Conservation (phyloP, 2,888 invertebrate species). For the Palloptera scutellata region DNA sequence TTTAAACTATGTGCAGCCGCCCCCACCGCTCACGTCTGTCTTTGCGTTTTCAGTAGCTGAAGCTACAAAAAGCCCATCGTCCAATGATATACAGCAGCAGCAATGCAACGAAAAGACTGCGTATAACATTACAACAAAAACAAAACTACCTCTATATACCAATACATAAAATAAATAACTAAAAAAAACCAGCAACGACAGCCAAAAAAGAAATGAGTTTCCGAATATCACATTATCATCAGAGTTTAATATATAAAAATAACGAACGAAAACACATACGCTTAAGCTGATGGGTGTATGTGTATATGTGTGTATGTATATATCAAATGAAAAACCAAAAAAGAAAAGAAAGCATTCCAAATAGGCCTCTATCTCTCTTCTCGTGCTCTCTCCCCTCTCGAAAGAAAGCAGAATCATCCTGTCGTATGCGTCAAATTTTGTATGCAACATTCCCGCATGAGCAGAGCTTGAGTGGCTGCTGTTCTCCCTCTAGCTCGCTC, state of each 20-base stretch:
- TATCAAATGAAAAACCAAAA: no score
- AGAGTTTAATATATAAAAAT: constrained; percentile 38
- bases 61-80: no score
- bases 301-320: not conserved
- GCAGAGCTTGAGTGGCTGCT: not conserved
- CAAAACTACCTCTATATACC: constrained; percentile 13
- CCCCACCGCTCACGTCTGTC: not conserved
- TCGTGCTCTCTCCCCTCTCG: no score
- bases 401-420: not conserved
- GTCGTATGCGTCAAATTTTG: constrained; percentile 14
- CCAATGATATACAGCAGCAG: constrained; percentile 1
- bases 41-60: no score
- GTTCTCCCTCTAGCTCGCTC: not conserved
- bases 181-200: constrained; percentile 5
- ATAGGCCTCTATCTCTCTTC: no score
- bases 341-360: no score
- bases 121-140: constrained; percentile 18
- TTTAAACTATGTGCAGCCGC: constrained; percentile 35
- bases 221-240: constrained; percentile 46
- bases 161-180: not conserved
- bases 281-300: not conserved
- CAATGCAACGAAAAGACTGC: not conserved
- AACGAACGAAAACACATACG: constrained; percentile 14
- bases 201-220: constrained; percentile 36
- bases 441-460: constrained; percentile 9